These are phyloP conservation scores for Liodrosophila aerea DNA, from an alignment of 2,888 invertebrate species.

Conservation along the genomic window DNA sequence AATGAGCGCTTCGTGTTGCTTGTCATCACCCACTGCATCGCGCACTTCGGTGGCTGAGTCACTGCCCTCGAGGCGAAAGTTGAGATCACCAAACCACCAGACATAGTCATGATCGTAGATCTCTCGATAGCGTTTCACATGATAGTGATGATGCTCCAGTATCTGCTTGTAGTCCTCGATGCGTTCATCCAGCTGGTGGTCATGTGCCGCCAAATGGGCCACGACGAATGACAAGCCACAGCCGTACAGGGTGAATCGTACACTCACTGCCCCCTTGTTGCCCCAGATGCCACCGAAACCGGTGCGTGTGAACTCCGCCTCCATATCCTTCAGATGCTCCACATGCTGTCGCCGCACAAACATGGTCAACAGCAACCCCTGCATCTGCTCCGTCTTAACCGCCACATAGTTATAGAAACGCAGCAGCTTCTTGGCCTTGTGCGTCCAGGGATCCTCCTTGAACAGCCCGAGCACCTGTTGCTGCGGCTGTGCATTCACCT, in stretches of 20 bases:
- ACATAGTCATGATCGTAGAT: conserved; percentile 97
- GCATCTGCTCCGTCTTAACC: conserved; percentile 90
- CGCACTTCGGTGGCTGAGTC: conserved; percentile 88
- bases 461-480: conserved; percentile 91
- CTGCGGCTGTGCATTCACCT: conserved; percentile 94
- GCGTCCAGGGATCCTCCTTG: conserved; percentile 93
- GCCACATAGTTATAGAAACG: conserved; percentile 88
- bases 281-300: conserved; percentile 97
- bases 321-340: conserved; percentile 91
- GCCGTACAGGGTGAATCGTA: conserved; percentile 93
- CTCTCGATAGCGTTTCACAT: conserved; percentile 89
- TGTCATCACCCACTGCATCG: conserved; percentile 86
- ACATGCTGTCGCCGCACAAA: conserved; percentile 91
- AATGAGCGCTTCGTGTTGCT: conserved; percentile 86
- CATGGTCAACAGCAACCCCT: conserved; percentile 91
- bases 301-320: conserved; percentile 93
- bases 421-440: conserved; percentile 87
- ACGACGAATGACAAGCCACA: conserved; percentile 94
- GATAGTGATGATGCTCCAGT: conserved; percentile 91
- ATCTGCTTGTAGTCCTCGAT: conserved; percentile 94
- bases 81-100: conserved; percentile 95
- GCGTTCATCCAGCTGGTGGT: conserved; percentile 91
- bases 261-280: conserved; percentile 96
- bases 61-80: conserved; percentile 90
- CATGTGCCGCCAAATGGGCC: conserved; percentile 95